phyloP scores from a whole-genome alignment of 2,113 vertebrate species.

The Raja brachyura region DNA sequence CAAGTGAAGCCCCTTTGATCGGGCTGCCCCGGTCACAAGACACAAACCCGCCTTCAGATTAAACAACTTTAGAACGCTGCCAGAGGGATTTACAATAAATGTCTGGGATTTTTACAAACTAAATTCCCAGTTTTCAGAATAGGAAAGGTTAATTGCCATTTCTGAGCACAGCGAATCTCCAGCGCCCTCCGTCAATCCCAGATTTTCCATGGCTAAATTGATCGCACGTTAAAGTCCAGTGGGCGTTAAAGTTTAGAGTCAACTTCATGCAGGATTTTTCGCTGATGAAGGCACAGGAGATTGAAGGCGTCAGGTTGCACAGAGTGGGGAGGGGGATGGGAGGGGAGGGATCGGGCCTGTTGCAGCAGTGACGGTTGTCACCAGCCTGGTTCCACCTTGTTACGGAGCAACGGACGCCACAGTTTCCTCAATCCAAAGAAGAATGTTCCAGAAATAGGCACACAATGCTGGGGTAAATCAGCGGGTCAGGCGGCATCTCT shows the following conservation, averaged over 20 bases:
- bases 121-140: not conserved
- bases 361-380: too few species aligned
- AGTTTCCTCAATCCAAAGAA: too few species aligned
- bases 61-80: not conserved
- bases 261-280: not conserved
- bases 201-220: not conserved
- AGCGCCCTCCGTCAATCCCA: not conserved
- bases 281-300: not conserved
- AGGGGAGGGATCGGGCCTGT: too few species aligned
- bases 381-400: too few species aligned
- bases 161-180: conserved; percentile 13
- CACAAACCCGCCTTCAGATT: not conserved
- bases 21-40: not conserved
- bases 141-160: not conserved
- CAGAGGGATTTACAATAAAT: not conserved
- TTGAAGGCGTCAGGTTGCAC: not conserved
- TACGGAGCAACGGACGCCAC: too few species aligned
- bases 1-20: not conserved
- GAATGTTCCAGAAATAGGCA: too few species aligned
- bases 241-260: conserved; percentile 9
- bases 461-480: too few species aligned
- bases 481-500: too few species aligned
- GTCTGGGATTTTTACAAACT: not conserved
- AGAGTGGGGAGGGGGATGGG: not conserved
- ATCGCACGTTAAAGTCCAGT: not conserved